Base-by-base conservation (phyloP, 2,888 invertebrate species). In the Minunthozetes semirufus region DNA sequence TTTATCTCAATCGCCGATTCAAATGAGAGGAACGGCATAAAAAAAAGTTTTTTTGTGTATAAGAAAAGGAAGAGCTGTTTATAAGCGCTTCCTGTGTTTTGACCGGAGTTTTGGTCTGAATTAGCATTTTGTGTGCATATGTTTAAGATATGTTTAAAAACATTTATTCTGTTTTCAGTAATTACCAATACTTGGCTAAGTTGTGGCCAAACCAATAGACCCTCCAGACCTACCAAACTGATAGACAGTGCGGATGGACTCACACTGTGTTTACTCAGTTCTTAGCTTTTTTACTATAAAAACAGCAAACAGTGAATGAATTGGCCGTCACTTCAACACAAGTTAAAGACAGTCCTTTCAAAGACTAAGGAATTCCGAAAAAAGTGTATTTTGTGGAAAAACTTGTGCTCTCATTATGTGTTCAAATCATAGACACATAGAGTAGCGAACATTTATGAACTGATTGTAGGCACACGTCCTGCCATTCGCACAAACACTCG, bases 231-330 rank as follows among this genome's bases (percentile, higher is more conserved):
- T 5, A 4, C 29, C 17, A 61, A 25, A 13, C 46, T 68, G 13
- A 48, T 17, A 66, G 70, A 70, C 70, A 70, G 42, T 70, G 38
- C 38, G 63, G 63, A 66, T 66, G 46, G 70, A 70, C 70, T 70
- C 70, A 70, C 22, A 70, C 70, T 70, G 70, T 70, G 70, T 38
- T 70, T 46, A 48, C 70, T 70, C 25, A 48, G 42, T 70, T 25
- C 22, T 70, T 25, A 48, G 11, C 1, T 33, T 17, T 63, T 29
- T 63, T 63, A 15, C 59, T 59, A 19, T 11, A 27, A 19, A 22
- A 66, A 42, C 22, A 66, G 66, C 19, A 22, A 66, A 42, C 22
- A 66, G 66, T 38, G 4, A 42, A 8, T 66, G 29, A 42, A 17
- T 42, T 29, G 27, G 50, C 19, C 42, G n/a, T n/a, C n/a, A n/a